Evolutionary conservation across 2,888 invertebrate genomes (phyloP).

Genomic region (Drosophila antonietae): DNA sequence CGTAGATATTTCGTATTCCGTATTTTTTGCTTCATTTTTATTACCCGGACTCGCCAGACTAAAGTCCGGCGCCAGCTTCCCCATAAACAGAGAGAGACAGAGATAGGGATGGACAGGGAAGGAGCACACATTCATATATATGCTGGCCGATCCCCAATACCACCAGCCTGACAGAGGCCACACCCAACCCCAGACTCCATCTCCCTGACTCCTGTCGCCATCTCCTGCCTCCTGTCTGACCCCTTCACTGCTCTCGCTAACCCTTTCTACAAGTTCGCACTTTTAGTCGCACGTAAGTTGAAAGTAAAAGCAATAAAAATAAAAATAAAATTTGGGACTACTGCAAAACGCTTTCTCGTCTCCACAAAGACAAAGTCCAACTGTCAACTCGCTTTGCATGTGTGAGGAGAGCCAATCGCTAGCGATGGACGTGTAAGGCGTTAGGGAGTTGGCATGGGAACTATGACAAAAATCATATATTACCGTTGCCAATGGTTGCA

Average conservation of each 20-base stretch:
- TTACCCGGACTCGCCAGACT: constrained; percentile 68
- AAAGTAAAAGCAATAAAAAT: constrained; percentile 66
- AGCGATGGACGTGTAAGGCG: constrained; percentile 24
- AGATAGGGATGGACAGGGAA: not conserved
- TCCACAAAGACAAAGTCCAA: constrained; percentile 37
- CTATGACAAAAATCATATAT: not conserved
- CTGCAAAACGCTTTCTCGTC: constrained; percentile 26
- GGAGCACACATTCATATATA: constrained; percentile 17
- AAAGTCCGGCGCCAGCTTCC: constrained; percentile 77
- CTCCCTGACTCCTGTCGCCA: constrained; percentile 3
- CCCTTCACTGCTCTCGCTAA: constrained; percentile 22
- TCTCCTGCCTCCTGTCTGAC: constrained; percentile 1
- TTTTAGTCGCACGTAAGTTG: constrained; percentile 61
- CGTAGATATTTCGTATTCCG: constrained; percentile 27
- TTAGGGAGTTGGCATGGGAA: not conserved
- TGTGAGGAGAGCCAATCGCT: constrained; percentile 38
- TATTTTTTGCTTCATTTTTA: constrained; percentile 59
- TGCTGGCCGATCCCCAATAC: constrained; percentile 30
- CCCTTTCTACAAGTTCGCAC: constrained; percentile 58
- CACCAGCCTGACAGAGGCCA: constrained; percentile 41
- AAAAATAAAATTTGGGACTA: constrained; percentile 58
- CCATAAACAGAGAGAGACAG: constrained; percentile 62
- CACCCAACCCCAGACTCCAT: not conserved
- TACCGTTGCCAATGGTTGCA: not conserved
- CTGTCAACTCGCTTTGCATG: constrained; percentile 64